These are phyloP conservation scores for Puma concolor DNA, from an alignment of 2,113 vertebrate species.

Conservation along the genomic window DNA sequence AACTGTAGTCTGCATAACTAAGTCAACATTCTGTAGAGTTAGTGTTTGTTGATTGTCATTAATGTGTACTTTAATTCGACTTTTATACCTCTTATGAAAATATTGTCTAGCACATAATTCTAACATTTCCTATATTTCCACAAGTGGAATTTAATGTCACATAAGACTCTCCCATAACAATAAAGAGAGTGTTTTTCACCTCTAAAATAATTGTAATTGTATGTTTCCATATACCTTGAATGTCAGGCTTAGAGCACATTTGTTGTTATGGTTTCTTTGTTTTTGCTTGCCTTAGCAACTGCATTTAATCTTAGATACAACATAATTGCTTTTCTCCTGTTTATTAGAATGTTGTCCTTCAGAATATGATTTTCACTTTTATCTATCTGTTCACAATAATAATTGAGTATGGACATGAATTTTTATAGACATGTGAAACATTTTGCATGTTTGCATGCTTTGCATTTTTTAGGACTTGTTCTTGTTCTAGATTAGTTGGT, in stretches of 20 bases:
- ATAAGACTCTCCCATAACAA: neutral
- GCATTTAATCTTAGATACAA: neutral
- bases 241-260: neutral
- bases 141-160: neutral
- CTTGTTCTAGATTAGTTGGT: neutral
- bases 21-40: neutral
- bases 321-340: neutral
- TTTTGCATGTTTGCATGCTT: neutral
- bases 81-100: neutral
- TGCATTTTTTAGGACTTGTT: neutral
- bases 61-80: neutral
- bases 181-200: neutral
- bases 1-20: neutral
- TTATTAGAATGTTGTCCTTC: neutral
- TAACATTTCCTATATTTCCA: neutral
- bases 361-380: neutral
- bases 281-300: neutral
- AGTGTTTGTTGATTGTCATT: neutral
- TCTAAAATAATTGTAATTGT: neutral
- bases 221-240: neutral
- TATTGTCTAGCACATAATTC: neutral
- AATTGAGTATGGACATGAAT: neutral
- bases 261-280: neutral
- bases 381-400: neutral
- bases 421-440: neutral